Percentiles rank a stretch among this genome's conserved stretches.
Conservation (phyloP, 2,797 vertebrate genomes). For the Amphiprion clarkii region DNA sequence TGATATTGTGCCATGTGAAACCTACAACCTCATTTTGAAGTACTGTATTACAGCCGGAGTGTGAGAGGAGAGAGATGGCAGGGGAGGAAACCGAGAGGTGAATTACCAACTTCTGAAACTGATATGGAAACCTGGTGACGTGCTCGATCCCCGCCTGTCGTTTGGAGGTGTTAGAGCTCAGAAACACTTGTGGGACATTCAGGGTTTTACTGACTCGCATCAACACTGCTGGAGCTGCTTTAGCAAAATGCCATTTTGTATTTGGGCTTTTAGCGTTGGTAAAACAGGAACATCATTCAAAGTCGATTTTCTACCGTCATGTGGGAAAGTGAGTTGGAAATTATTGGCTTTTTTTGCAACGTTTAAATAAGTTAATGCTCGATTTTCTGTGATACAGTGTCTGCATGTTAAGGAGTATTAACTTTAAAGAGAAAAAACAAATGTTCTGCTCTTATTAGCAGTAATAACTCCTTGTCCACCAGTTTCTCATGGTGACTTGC, state of each 20-base stretch:
- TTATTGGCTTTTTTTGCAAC: constrained; percentile 1
- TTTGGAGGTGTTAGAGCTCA: constrained; percentile 41
- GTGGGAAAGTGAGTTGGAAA: background rate
- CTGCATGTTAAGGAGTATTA: background rate
- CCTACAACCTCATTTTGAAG: constrained; percentile 78
- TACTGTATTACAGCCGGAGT: constrained; percentile 71
- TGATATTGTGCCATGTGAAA: constrained; percentile 77
- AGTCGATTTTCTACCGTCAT: background rate
- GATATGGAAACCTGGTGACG: constrained; percentile 69
- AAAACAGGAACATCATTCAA: background rate
- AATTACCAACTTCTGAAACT: constrained; percentile 69
- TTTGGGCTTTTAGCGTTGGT: constrained; percentile 6
- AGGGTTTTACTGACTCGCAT: constrained; percentile 54
- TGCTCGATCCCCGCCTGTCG: constrained; percentile 30
- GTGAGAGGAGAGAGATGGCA: constrained; percentile 61
- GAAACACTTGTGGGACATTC: constrained; percentile 48
- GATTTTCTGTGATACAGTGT: background rate
- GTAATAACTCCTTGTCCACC: background rate
- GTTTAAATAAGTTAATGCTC: background rate
- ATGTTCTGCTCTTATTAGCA: background rate
- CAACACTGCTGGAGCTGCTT: constrained; percentile 44
- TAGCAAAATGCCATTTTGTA: background rate
- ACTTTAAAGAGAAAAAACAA: background rate
- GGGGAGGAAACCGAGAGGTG: constrained; percentile 68
- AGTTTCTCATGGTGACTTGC: no score